Evolutionary conservation across 2,113 vertebrate genomes (phyloP), one percentile per base, ranked within the genome.

Genomic region (Cettia cetti): DNA sequence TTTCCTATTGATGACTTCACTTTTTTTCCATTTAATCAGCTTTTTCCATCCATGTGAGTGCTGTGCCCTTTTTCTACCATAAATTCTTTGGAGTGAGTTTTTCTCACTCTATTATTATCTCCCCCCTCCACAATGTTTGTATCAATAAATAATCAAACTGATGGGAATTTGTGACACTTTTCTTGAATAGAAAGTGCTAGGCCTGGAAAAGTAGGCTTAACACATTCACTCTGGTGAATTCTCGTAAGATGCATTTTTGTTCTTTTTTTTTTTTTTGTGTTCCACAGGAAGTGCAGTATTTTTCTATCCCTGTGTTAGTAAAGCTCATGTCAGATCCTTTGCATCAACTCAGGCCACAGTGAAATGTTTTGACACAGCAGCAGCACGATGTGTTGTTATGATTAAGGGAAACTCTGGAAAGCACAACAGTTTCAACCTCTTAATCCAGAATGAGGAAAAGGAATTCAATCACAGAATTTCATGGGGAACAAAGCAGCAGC

Each of bases 281-380:
- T 81, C 68, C 82, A 64, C 30, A 47, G 60, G 60, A 90, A 89
- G 71, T 3, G 2, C 35, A 27, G 42, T 35, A 24, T 70, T 92
- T 54, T 94, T 70, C 68, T 70, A 7, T 44, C 72, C 14, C 76
- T 47, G 39, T 69, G 45, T 50, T 59, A 74, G 64, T 26, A 77
- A 84, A 89, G 60, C 39, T 52, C 44, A 23, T 35, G 83, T 93
- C 91, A 81, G 56, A 66, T 71, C 92, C 92, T 94, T 92, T 86
- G 85, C 85, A 81, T 60, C 82, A 86, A 0, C 56, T 77, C 35
- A 88, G 90, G 88, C 35, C 86, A 81, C 44, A 68, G 44, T 50
- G 75, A 88, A 88, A 65, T 54, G 88, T 77, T 93, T 79, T 92
- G 93, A 93, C 93, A 78, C 21, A 78, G 69, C 49, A 70, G 56